Conservation (phyloP, 2,797 vertebrate genomes). For the Phoeniculus purpureus region DNA sequence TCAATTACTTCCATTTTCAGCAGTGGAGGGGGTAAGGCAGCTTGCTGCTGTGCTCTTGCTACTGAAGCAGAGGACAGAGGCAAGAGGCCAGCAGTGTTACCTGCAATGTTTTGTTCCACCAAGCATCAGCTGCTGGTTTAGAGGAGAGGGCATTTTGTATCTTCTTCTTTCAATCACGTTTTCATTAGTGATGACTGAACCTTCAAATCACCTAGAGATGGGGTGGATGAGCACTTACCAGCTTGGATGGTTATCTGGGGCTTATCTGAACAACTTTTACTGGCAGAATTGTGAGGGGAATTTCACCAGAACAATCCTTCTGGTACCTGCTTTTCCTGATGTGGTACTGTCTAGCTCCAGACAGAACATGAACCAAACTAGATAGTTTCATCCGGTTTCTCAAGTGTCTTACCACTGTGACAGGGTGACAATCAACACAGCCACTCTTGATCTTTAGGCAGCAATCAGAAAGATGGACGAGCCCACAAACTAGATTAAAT, state of each 20-base stretch:
- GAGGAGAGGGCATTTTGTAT: conserved; percentile 29
- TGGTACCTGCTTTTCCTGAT: conserved; percentile 10
- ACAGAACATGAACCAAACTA: background rate
- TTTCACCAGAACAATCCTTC: conserved; percentile 23
- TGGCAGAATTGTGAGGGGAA: conserved; percentile 21
- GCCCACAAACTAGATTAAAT: background rate
- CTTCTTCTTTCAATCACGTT: conserved; percentile 45
- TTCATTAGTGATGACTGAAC: conserved; percentile 57
- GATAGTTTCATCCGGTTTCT: background rate
- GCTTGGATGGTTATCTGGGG: conserved; percentile 52
- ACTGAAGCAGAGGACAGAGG: background rate
- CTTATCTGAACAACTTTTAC: conserved; percentile 51
- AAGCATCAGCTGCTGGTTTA: conserved; percentile 25
- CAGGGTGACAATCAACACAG: background rate
- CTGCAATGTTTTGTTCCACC: conserved; percentile 27
- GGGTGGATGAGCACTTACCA: conserved; percentile 46
- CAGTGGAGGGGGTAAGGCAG: background rate
- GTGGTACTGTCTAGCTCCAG: background rate
- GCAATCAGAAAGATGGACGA: background rate
- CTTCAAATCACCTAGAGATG: conserved; percentile 54
- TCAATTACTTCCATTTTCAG: background rate
- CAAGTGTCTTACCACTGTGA: background rate
- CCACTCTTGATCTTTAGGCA: background rate
- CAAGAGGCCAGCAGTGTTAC: conserved; percentile 29
- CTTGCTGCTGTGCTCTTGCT: background rate